These are phyloP conservation scores for Trochalopteron elliotii DNA, from an alignment of 2,113 vertebrate species.

Conservation along the genomic window DNA sequence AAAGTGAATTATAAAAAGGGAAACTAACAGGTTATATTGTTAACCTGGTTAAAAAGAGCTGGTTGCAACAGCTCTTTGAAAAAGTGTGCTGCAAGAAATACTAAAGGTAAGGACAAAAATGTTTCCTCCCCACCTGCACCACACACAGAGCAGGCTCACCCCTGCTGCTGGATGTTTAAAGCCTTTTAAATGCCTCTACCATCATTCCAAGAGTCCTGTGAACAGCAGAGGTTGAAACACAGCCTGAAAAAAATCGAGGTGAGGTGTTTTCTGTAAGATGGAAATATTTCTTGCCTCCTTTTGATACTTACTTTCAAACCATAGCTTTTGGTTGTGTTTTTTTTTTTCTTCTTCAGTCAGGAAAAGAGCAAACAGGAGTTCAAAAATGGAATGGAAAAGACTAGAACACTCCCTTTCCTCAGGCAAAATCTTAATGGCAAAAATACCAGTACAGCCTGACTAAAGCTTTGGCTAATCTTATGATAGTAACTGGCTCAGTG, in stretches of 20 bases:
- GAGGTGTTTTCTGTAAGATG: neutral
- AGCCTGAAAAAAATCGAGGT: neutral
- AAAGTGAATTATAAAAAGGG: neutral
- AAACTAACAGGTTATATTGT: neutral
- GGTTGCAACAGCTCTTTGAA: neutral
- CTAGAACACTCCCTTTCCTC: slow-evolving; percentile 12
- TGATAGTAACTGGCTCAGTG: neutral
- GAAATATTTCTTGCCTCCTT: neutral
- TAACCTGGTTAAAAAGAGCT: neutral
- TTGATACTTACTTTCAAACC: neutral
- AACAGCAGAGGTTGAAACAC: neutral
- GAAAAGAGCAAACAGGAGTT: neutral
- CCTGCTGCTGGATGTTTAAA: neutral
- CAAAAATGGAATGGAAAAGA: neutral
- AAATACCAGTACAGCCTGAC: slow-evolving; percentile 16
- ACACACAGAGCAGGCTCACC: neutral
- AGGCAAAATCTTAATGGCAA: slow-evolving; percentile 21
- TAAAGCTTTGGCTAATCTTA: slow-evolving; percentile 7
- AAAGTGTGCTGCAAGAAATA: neutral
- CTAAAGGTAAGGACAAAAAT: neutral
- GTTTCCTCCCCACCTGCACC: neutral
- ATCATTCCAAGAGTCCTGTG: neutral
- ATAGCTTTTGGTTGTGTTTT: neutral
- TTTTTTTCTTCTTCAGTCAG: neutral
- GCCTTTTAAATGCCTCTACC: neutral